A percentile compares a stretch with the other conserved stretches of the same genome.
phyloP scores from a whole-genome alignment of 1,140 invertebrate species.

The Apis florea region DNA sequence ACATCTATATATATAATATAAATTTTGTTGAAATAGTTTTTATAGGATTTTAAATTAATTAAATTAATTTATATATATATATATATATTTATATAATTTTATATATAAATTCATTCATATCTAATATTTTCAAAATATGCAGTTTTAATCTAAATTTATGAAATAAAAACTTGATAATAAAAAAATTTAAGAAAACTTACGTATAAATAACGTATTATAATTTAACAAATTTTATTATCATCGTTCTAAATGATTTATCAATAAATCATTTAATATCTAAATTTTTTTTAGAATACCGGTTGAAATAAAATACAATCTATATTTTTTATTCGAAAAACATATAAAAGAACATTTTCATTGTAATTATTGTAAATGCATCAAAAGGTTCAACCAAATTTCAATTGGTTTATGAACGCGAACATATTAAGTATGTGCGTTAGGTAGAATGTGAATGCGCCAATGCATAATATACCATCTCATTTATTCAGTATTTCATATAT shows the following conservation, averaged over 20 bases:
- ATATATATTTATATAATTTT: no score
- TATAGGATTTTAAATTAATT: no score
- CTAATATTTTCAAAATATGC: no score
- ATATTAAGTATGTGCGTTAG: conserved; percentile 56
- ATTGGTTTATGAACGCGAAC: conserved; percentile 56
- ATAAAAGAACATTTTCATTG: conserved; percentile 2
- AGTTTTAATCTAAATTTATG: no score
- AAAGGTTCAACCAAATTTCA: conserved; percentile 24
- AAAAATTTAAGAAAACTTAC: no score
- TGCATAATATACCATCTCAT: conserved; percentile 72
- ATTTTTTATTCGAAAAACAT: neutral
- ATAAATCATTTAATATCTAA: neutral
- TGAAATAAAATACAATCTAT: neutral
- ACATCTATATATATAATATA: no score
- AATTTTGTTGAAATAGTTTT: no score
- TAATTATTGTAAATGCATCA: conserved; percentile 19
- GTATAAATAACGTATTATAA: neutral
- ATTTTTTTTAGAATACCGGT: neutral
- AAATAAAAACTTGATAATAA: no score
- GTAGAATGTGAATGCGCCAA: conserved; percentile 66
- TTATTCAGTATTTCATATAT: conserved; percentile 73
- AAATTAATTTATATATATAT: no score
- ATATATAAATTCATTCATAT: no score
- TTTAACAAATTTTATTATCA: neutral
- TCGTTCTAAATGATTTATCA: neutral